A percentile compares a stretch with the other conserved stretches of the same genome.
phyloP scores from a whole-genome alignment of 2,113 vertebrate genomes.

The Callionymus lyra region DNA sequence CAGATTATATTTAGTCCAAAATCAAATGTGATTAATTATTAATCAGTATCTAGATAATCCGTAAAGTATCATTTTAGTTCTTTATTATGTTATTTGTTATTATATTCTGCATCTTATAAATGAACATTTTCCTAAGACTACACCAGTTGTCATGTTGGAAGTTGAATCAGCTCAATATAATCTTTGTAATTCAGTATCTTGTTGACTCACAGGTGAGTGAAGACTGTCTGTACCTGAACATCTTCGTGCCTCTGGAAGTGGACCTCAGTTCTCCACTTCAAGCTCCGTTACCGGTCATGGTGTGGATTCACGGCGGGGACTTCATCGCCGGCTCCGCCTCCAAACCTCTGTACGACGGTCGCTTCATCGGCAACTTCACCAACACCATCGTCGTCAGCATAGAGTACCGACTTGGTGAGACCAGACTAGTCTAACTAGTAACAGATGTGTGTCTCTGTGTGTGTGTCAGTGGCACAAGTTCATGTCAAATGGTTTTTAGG shows the following conservation, averaged over 20 bases:
- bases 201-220: slow-evolving; percentile 57
- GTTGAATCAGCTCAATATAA: too few species aligned
- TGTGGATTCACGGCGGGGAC: slow-evolving; percentile 72
- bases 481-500: slow-evolving; percentile 48
- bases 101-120: too few species aligned
- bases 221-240: slow-evolving; percentile 69
- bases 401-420: slow-evolving; percentile 68
- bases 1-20: too few species aligned
- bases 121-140: too few species aligned
- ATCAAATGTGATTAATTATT: too few species aligned
- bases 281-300: slow-evolving; percentile 60
- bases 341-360: slow-evolving; percentile 67
- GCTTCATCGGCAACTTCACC: slow-evolving; percentile 69
- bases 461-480: neutral
- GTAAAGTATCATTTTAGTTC: too few species aligned
- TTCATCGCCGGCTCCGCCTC: slow-evolving; percentile 69
- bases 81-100: too few species aligned
- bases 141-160: too few species aligned
- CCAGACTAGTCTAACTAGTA: too few species aligned
- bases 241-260: slow-evolving; percentile 60
- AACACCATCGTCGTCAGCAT: slow-evolving; percentile 60
- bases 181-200: neutral
- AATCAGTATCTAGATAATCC: too few species aligned
- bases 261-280: slow-evolving; percentile 36
- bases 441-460: neutral